Evolutionary conservation across 2,888 invertebrate species (phyloP).

Genomic region (Miltochrista miniata): DNA sequence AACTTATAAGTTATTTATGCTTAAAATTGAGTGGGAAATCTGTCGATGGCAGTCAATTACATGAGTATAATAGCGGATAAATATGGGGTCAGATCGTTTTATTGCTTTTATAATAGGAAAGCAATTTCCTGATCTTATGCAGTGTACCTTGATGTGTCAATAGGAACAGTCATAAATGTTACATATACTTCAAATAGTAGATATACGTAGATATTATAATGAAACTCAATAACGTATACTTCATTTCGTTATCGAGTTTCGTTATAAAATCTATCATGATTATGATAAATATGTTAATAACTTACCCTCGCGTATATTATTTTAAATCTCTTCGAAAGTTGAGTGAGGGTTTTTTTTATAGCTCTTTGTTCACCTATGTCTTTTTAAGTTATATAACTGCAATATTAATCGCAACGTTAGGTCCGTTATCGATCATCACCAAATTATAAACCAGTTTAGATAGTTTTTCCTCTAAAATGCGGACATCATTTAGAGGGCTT

Average conservation of each 20-base stretch:
- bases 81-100: constrained; percentile 31
- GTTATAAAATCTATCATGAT: constrained; percentile 5
- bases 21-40: constrained; percentile 36
- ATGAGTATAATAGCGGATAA: constrained; percentile 28
- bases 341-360: no score
- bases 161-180: constrained; percentile 7
- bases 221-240: no score
- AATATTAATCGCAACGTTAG: no score
- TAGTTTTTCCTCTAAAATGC: no score
- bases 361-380: no score
- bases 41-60: constrained; percentile 44
- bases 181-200: constrained; percentile 17
- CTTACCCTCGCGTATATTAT: not conserved
- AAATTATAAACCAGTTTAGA: no score
- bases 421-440: no score
- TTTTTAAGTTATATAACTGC: no score
- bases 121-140: constrained; percentile 29
- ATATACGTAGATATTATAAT: no score
- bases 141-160: constrained; percentile 13
- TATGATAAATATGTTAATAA: not conserved
- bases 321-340: no score
- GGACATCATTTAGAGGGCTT: no score
- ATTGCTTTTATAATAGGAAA: constrained; percentile 36
- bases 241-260: constrained; percentile 21
- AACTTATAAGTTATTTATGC: constrained; percentile 32